Percentiles rank a stretch among this genome's conserved stretches.
phyloP scores from a whole-genome alignment of 2,888 invertebrate genomes.

The Coelogynopora nodosa region DNA sequence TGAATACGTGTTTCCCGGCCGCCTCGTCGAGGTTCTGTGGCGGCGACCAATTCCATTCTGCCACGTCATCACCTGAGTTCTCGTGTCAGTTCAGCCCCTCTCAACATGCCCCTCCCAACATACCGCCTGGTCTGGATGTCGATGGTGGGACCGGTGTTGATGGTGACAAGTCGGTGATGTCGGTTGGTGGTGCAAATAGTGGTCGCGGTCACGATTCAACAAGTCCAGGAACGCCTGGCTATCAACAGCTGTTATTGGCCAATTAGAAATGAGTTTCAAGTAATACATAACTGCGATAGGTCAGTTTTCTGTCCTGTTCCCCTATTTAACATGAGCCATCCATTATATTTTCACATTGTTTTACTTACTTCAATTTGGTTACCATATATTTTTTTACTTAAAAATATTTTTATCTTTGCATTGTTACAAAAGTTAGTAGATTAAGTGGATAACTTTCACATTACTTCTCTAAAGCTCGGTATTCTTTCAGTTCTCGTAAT shows the following conservation, averaged over 20 bases:
- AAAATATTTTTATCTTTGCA: not conserved
- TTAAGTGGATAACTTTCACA: no score
- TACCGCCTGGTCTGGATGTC: not conserved
- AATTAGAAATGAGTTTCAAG: no score
- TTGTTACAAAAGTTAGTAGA: no score
- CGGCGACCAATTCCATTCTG: not conserved
- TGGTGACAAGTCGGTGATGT: not conserved
- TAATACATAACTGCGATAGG: no score
- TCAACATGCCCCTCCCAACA: no score
- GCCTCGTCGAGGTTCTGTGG: not conserved
- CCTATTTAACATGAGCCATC: not conserved
- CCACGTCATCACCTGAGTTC: not conserved
- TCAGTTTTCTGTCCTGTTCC: not conserved
- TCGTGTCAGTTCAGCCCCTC: not conserved
- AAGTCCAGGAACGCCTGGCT: not conserved
- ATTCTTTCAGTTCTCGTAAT: no score
- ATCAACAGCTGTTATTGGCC: not conserved
- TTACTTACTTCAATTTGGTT: not conserved
- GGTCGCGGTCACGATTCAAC: not conserved
- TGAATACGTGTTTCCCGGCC: not conserved
- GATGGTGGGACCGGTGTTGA: not conserved
- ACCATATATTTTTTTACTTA: not conserved
- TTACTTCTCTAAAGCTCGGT: no score
- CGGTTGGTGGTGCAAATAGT: not conserved
- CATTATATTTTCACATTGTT: not conserved